These are phyloP conservation scores for Selenia dentaria DNA, from an alignment of 2,888 invertebrate species.

Conservation along the genomic window DNA sequence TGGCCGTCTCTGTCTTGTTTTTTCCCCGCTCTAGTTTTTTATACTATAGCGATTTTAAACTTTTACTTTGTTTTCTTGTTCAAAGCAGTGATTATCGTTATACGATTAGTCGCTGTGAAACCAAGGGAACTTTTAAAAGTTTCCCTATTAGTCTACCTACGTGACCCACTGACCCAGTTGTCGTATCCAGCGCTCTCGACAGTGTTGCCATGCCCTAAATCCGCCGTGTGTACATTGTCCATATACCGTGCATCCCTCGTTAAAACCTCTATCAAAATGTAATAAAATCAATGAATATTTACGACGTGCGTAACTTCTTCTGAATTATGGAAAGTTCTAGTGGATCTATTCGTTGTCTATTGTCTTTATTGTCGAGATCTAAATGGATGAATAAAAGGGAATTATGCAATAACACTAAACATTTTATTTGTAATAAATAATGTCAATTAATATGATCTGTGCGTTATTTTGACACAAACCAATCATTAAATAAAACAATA, in stretches of 20 bases:
- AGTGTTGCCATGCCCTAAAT: slow-evolving; percentile 4
- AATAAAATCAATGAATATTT: slow-evolving; percentile 23
- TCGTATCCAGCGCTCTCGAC: background rate
- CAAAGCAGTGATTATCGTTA: no score
- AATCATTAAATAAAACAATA: no score
- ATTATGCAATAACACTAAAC: no score
- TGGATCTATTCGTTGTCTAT: background rate
- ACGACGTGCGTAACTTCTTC: slow-evolving; percentile 4
- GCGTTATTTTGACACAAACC: no score
- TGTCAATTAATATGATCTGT: no score
- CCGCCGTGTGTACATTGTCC: slow-evolving; percentile 4
- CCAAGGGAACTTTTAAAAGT: background rate
- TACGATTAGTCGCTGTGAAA: no score
- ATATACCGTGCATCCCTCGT: slow-evolving; percentile 13
- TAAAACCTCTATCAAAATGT: slow-evolving; percentile 7
- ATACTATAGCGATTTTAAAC: no score
- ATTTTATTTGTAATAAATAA: no score
- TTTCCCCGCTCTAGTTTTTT: no score
- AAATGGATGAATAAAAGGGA: no score
- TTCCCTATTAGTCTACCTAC: slow-evolving; percentile 1
- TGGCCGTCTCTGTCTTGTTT: no score
- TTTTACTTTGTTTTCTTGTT: no score
- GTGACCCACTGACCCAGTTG: slow-evolving; percentile 4
- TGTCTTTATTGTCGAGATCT: background rate
- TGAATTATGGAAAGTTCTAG: slow-evolving; percentile 14